Conservation (phyloP, 2,797 vertebrate genomes). For the Esox lucius region DNA sequence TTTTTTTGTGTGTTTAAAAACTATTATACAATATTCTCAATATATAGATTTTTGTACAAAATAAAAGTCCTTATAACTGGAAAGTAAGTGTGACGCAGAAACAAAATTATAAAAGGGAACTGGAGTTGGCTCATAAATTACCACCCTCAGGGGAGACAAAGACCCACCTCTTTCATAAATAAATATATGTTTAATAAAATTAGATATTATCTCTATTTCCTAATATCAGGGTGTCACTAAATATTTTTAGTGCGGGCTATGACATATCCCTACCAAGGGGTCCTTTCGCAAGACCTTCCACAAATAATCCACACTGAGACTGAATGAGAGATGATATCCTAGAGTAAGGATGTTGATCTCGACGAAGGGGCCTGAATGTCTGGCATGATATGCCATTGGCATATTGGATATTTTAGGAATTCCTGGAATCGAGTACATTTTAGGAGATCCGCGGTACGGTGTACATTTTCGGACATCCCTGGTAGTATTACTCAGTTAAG, state of each 20-base stretch:
- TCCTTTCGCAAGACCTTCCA: slow-evolving; percentile 53
- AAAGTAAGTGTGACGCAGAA: slow-evolving; percentile 64
- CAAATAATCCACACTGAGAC: slow-evolving; percentile 54
- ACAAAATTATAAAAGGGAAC: slow-evolving; percentile 45
- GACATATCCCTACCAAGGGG: slow-evolving; percentile 52
- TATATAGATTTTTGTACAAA: slow-evolving; percentile 85
- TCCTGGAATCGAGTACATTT: slow-evolving; percentile 11
- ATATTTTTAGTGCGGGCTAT: slow-evolving; percentile 53
- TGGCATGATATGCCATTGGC: slow-evolving; percentile 58
- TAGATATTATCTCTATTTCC: slow-evolving; percentile 74
- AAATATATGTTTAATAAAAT: slow-evolving; percentile 69
- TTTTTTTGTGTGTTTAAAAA: slow-evolving; percentile 70
- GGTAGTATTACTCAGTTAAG: slow-evolving; percentile 47
- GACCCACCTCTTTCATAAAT: slow-evolving; percentile 73
- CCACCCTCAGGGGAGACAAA: slow-evolving; percentile 70
- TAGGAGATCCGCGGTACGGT: slow-evolving; percentile 37
- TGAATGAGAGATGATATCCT: slow-evolving; percentile 57
- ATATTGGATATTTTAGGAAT: slow-evolving; percentile 58
- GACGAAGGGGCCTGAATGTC: slow-evolving; percentile 69
- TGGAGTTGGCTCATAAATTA: slow-evolving; percentile 66
- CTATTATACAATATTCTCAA: slow-evolving; percentile 85
- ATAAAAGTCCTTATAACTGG: slow-evolving; percentile 75
- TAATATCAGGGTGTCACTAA: slow-evolving; percentile 57
- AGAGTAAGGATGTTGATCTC: slow-evolving; percentile 70
- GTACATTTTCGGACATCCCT: slow-evolving; percentile 33